phyloP scores from a whole-genome alignment of 2,113 vertebrate species.

The Thamnophis sirtalis region DNA sequence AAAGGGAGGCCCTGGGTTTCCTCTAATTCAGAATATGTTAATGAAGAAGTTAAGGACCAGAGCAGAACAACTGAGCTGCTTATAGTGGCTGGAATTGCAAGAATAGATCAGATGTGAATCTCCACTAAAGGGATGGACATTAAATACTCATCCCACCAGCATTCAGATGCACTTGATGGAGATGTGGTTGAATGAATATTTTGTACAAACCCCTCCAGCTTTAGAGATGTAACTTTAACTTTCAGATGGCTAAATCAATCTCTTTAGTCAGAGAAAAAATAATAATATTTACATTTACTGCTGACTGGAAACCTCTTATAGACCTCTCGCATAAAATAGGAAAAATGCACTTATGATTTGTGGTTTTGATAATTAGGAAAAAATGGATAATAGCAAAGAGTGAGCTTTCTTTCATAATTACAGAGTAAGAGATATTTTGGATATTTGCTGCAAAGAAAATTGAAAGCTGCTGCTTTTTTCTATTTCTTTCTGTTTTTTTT shows the following conservation, averaged over 20 bases:
- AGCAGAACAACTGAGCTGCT: background rate
- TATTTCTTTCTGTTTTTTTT: background rate
- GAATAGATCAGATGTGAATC: background rate
- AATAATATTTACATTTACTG: background rate
- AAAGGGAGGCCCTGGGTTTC: background rate
- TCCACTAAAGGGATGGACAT: background rate
- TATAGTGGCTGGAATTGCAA: background rate
- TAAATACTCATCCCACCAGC: background rate
- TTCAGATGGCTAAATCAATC: background rate
- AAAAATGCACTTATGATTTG: background rate
- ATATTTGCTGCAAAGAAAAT: background rate
- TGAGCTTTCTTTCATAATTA: background rate
- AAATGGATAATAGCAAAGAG: background rate
- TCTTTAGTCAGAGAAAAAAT: background rate
- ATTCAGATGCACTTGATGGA: background rate
- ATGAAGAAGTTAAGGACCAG: background rate
- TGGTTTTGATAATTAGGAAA: background rate
- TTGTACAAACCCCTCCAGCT: background rate
- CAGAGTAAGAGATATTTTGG: background rate
- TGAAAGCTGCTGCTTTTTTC: background rate
- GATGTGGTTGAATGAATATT: background rate
- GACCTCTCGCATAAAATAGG: background rate
- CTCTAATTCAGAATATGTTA: background rate
- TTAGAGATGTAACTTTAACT: background rate
- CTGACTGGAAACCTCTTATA: background rate